Evolutionary conservation across 2,113 vertebrate genomes (phyloP), one percentile per base, ranked within the genome.

Genomic region (Hiodon tergisus): DNA sequence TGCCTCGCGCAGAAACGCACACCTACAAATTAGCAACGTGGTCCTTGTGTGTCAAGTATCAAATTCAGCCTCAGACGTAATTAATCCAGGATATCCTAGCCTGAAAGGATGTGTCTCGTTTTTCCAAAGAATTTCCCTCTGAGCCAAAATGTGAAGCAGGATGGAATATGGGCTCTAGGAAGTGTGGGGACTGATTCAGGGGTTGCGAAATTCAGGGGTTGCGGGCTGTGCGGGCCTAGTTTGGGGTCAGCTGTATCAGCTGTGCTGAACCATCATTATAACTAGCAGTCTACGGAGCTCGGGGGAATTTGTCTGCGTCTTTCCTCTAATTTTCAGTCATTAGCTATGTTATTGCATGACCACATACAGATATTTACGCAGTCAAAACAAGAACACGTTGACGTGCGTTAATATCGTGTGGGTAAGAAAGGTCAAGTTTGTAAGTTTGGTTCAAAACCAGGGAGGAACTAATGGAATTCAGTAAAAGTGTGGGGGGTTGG

Each of bases 21-120:
- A 51, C 76, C 74, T 81, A 77, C 31, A 69, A 67, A 53, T 57
- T 67, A 73, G 62, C 68, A 79, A 60, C 71, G 65, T 17, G 0
- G 53, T 14, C 59, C 13, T 8, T 70, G 72, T 62, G 74, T 67
- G 31, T 75, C 69, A 60, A 57, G 79, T 67, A 77, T 77, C 62
- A 69, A 51, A 61, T 76, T 77, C 52, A 31, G 63, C 67, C 68
- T 63, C 54, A 66, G 48, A 59, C 70, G 58, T 78, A 74, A 78
- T 71, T 81, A 75, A 80, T 79, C 76, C 82, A 75, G 76, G 80
- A 78, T 77, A 77, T 80, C 77, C 80, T 69, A 78, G 78, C 66
- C 52, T 31, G 50, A 76, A 75, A 83, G 78, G 78, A 81, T 78
- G 76, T 75, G 66, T 79, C 76, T 81, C 76, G 73, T 80, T 83